These are phyloP conservation scores for Heterotilapia buettikoferi DNA, from an alignment of 2,113 vertebrate species.

Conservation along the genomic window DNA sequence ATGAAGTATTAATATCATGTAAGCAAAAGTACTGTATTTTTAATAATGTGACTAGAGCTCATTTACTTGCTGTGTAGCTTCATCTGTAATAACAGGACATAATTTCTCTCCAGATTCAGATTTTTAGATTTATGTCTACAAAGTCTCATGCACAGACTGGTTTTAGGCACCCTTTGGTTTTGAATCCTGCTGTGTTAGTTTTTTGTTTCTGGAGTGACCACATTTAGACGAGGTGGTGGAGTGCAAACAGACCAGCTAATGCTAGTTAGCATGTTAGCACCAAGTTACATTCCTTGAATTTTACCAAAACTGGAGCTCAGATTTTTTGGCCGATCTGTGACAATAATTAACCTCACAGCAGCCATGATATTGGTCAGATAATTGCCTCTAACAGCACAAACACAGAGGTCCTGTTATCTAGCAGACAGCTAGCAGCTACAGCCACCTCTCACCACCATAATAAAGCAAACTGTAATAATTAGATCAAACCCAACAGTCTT, in stretches of 20 bases:
- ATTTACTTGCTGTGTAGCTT: neutral
- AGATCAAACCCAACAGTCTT: neutral
- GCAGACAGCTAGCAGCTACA: neutral
- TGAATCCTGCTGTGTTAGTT: neutral
- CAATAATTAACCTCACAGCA: neutral
- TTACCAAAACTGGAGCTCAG: no score
- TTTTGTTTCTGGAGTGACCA: neutral
- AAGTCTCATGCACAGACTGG: neutral
- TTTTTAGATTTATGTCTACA: neutral
- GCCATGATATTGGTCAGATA: neutral
- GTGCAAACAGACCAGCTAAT: neutral
- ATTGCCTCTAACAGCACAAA: neutral
- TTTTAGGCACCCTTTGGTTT: neutral
- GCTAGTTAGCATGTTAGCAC: neutral
- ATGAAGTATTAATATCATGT: neutral
- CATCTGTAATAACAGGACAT: neutral
- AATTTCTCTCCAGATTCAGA: neutral
- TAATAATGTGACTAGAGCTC: neutral
- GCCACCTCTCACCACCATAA: neutral
- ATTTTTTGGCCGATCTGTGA: neutral
- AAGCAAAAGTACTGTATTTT: neutral
- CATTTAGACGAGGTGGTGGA: neutral
- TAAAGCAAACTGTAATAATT: neutral
- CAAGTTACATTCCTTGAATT: neutral
- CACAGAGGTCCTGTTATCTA: neutral